These are phyloP conservation scores for Hyaena hyaena DNA, from an alignment of 2,113 vertebrate genomes.

Conservation along the genomic window DNA sequence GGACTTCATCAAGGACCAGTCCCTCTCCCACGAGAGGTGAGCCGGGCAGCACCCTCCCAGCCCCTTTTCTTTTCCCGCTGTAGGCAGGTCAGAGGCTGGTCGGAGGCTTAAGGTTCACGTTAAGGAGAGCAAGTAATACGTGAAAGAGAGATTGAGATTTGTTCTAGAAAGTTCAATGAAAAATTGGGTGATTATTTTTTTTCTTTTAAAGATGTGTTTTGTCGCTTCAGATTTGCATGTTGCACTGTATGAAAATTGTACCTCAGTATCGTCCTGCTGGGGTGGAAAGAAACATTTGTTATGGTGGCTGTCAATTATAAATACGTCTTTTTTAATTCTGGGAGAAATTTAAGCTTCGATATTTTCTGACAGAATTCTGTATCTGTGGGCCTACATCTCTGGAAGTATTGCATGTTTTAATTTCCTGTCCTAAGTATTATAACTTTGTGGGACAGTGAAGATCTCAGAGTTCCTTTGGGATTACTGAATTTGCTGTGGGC, in stretches of 20 bases:
- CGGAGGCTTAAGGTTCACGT: not conserved
- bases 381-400: not conserved
- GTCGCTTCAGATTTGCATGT: not conserved
- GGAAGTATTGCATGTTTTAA: not conserved
- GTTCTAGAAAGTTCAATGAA: conserved; percentile 24
- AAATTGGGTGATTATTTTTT: not conserved
- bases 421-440: conserved; percentile 37
- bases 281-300: conserved; percentile 15
- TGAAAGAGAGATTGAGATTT: not conserved
- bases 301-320: not conserved
- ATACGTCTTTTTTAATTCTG: not conserved
- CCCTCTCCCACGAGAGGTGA: conserved; percentile 93
- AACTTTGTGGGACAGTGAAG: not conserved
- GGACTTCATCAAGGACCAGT: conserved; percentile 95
- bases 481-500: not conserved
- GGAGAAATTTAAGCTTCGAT: conserved; percentile 39
- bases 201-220: not conserved
- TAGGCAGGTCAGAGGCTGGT: not conserved
- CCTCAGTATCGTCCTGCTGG: not conserved
- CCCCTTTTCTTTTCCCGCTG: not conserved
- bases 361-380: conserved; percentile 49
- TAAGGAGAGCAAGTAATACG: not conserved
- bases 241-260: not conserved
- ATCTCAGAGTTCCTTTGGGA: not conserved
- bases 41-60: not conserved